These are phyloP conservation scores for Spatulosminthurus flaviceps DNA, from an alignment of 2,888 invertebrate genomes.

Conservation along the genomic window DNA sequence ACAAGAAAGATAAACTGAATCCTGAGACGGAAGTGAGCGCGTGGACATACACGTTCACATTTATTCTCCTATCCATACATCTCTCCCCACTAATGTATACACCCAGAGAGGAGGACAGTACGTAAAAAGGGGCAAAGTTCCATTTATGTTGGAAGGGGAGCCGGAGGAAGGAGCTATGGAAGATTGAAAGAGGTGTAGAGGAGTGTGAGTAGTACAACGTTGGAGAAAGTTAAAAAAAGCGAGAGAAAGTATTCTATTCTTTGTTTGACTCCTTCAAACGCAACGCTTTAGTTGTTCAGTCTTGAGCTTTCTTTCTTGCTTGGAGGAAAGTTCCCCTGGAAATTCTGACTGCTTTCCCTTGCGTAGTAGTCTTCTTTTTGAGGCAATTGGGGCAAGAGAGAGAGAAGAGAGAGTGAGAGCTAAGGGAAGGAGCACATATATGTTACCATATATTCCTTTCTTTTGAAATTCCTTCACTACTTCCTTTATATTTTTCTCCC, in stretches of 20 bases:
- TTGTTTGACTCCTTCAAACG: conserved; percentile 26
- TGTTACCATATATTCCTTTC: not conserved
- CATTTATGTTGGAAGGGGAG: conserved; percentile 29
- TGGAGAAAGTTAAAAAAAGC: conserved; percentile 13
- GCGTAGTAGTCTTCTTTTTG: not conserved
- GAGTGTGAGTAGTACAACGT: not conserved
- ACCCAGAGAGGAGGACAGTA: not conserved
- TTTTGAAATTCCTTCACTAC: not conserved
- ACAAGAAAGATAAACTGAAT: not conserved
- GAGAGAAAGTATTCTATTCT: conserved; percentile 14
- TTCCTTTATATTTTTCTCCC: not conserved
- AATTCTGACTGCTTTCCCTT: not conserved
- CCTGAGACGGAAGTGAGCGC: not conserved
- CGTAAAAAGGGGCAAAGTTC: not conserved
- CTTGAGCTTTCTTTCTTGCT: conserved; percentile 22
- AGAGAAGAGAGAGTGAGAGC: too few relatives aligned
- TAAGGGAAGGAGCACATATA: not conserved
- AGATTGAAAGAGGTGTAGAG: conserved; percentile 11
- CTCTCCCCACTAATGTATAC: not conserved
- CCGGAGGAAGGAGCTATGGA: not conserved
- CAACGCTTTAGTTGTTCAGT: conserved; percentile 1
- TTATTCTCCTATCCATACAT: not conserved
- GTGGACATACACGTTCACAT: not conserved
- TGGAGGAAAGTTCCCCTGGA: not conserved
- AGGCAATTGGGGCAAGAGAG: not conserved